Base-by-base conservation (phyloP, 2,113 vertebrate species). In the Cephalophus harveyi region DNA sequence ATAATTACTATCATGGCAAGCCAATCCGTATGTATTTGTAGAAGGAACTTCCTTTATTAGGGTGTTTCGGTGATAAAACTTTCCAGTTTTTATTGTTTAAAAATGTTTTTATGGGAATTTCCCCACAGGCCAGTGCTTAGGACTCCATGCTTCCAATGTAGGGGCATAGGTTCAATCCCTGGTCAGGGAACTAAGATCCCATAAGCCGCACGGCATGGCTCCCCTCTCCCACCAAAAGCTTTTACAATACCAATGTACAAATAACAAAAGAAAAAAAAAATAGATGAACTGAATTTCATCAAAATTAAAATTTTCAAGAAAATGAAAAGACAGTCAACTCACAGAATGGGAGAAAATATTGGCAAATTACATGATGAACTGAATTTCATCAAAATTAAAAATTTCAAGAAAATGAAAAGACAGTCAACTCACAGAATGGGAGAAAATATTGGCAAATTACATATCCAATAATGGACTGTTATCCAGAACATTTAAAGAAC, bases 331-430 rank as follows among this genome's bases (percentile, higher is more conserved):
- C 23, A 94, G 64, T 40, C 17, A 89, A n/a, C 7, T 15, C 50
- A 64, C 0, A 91, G 60, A 71, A 46, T 48, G 4, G 71, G 15
- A 87, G 16, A 91, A 97, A 89, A 89, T 64, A 92, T 40, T 30
- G 89, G 76, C 36, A 97, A 89, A 54, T 84, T 52, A 91, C 17
- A 3, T 78, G 62, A 84, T 83, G 92, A 93, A 93, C 3, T 95
- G 27, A 28, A 87, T 64, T 90, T 94, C 25, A 93, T 84, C 52
- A 91, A 87, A 95, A 76, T 64, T 97, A 83, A 87, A 40, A 89
- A 87, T 12, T 74, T 82, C 57, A 86, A 87, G 54, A 87, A 62
- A 57, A 64, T 84, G 64, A 79, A 84, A 96, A 57, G 23, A 76
- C 23, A 94, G 64, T 40, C 17, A 89, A n/a, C 7, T 15, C 50